Conservation (phyloP, 2,113 vertebrate genomes). For the Orthonyx spaldingii region DNA sequence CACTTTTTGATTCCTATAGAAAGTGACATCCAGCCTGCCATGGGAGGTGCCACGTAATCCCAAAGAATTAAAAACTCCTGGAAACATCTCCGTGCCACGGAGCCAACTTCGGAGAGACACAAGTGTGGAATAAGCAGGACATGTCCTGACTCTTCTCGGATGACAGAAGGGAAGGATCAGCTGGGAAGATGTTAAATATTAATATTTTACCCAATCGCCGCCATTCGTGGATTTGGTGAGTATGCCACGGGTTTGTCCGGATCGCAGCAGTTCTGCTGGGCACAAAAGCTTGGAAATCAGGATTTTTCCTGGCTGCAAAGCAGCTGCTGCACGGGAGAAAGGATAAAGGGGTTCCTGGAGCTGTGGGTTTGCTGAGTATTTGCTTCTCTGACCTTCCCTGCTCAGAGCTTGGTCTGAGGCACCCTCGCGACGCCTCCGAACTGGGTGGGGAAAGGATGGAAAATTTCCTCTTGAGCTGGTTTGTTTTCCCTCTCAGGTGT, state of each 20-base stretch:
- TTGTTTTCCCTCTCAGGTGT: neutral
- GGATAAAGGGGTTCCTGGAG: neutral
- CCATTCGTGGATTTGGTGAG: conserved; percentile 79
- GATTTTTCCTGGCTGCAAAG: neutral
- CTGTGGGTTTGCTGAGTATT: neutral
- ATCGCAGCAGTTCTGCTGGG: neutral
- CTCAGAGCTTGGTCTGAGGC: neutral
- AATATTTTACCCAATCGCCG: conserved; percentile 61
- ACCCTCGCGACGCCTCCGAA: accelerated
- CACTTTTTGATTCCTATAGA: neutral
- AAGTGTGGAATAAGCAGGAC: neutral
- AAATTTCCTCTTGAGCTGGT: neutral
- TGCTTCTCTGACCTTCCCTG: neutral
- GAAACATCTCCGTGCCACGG: neutral
- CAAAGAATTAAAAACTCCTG: conserved; percentile 51
- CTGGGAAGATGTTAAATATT: conserved; percentile 65
- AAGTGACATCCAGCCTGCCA: conserved; percentile 36
- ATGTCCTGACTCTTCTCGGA: neutral
- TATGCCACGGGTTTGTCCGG: neutral
- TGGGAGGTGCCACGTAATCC: conserved; percentile 46
- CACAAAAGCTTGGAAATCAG: neutral
- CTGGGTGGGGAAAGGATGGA: neutral
- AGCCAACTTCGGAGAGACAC: neutral
- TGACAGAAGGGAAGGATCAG: neutral
- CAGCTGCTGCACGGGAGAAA: neutral